phyloP scores from a whole-genome alignment of 2,797 vertebrate genomes.

The Argyrosomus regius region DNA sequence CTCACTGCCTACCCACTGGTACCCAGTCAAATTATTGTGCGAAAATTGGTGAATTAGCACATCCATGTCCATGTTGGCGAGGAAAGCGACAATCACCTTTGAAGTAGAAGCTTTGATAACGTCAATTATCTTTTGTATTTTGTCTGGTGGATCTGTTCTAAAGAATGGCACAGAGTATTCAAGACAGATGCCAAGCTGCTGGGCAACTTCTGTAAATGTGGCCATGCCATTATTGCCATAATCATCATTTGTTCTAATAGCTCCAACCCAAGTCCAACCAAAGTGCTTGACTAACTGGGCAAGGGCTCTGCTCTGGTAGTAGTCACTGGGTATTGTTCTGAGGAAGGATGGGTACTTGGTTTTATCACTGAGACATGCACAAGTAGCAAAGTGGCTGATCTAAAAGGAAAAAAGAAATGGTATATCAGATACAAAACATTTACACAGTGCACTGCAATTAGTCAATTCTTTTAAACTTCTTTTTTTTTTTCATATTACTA shows the following conservation, averaged over 20 bases:
- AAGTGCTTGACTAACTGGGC: constrained; percentile 55
- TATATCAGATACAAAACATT: background rate
- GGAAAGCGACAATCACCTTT: constrained; percentile 68
- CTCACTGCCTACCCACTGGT: constrained; percentile 84
- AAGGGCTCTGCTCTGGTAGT: constrained; percentile 45
- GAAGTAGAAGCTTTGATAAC: background rate
- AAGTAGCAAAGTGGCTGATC: constrained; percentile 82
- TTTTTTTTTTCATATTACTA: background rate
- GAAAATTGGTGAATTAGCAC: constrained; percentile 58
- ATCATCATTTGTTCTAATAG: constrained; percentile 46
- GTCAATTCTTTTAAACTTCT: background rate
- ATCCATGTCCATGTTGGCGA: constrained; percentile 65
- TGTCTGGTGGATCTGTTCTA: background rate
- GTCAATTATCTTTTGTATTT: background rate
- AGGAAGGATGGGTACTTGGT: constrained; percentile 82
- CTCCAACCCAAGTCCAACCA: constrained; percentile 85
- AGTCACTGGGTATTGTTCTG: constrained; percentile 84
- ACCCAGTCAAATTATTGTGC: constrained; percentile 74
- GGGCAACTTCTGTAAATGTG: background rate
- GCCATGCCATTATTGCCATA: background rate
- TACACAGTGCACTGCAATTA: background rate
- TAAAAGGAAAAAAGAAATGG: no score
- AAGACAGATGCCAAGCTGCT: background rate
- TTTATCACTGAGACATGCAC: constrained; percentile 67
- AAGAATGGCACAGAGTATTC: background rate